These are phyloP conservation scores for Pseudolaguvia tuberculata DNA, from an alignment of 2,113 vertebrate species.

Conservation along the genomic window DNA sequence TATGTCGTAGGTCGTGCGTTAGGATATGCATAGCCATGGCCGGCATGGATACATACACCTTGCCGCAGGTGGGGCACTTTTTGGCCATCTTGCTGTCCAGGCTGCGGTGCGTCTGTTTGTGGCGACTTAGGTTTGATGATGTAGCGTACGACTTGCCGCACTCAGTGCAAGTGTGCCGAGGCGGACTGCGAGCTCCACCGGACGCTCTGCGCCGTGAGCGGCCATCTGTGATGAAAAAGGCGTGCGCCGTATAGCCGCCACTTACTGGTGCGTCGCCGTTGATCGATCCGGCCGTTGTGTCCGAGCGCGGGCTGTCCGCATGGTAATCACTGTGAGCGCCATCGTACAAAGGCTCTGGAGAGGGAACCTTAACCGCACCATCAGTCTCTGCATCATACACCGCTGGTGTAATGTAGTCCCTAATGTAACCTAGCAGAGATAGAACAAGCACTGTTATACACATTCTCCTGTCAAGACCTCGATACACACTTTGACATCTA, in stretches of 20 bases:
- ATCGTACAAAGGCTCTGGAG: conserved; percentile 82
- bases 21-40: conserved; percentile 96
- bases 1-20: conserved; percentile 92
- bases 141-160: conserved; percentile 89
- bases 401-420: conserved; percentile 83
- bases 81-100: conserved; percentile 91
- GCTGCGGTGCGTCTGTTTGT: conserved; percentile 90
- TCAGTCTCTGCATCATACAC: conserved; percentile 82
- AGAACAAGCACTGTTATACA: conserved; percentile 40
- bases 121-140: conserved; percentile 87
- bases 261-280: conserved; percentile 86
- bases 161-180: conserved; percentile 82
- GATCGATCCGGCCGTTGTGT: conserved; percentile 83
- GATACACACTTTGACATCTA: background rate
- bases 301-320: conserved; percentile 81
- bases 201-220: conserved; percentile 80
- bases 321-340: conserved; percentile 82
- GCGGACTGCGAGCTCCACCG: conserved; percentile 65
- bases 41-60: conserved; percentile 94
- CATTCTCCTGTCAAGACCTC: background rate
- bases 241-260: conserved; percentile 84
- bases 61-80: conserved; percentile 87
- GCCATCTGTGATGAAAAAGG: conserved; percentile 91
- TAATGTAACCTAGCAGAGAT: conserved; percentile 77
- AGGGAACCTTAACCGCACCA: conserved; percentile 81